Base-by-base conservation (phyloP, 2,113 vertebrate species). In the Apus apus region DNA sequence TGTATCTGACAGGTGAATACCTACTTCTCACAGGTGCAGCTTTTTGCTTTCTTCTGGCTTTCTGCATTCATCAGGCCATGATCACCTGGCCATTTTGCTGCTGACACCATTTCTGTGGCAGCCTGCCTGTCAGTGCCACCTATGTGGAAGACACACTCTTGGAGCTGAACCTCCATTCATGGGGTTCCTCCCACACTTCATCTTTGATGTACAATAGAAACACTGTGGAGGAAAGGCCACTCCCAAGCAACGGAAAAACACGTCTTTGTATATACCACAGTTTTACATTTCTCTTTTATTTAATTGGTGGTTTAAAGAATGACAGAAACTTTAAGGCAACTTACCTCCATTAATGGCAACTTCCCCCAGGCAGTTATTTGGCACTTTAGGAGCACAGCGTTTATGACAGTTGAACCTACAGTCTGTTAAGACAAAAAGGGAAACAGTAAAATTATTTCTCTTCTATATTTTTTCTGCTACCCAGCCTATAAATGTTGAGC, bases 341-440 rank as follows among this genome's bases (percentile, higher is more conserved):
- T 96, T 97, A 98, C 99, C 99, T 98, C 99, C 99, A 54, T 99
- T 99, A 94, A 98, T 98, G 88, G 98, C 98, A 89, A 99, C 99
- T 97, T 99, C 99, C 38, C 99, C 99, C 62, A 99, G 98, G 89
- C 99, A 99, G 98, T 99, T 99, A 98, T 99, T 99, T 79, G 99
- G 99, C 89, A 99, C 99, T 98, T 99, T 99, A 7, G 99, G 97
- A 72, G 99, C 98, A 97, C 99, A 99, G 77, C 99, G 98, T 96
- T 99, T 99, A 87, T 99, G 99, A 94, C 99, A 99, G 94, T 99
- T 99, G 96, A 99, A 99, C 93, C 98, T 99, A 97, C 99, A 99
- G 95, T 99, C 99, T 99, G 96, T 73, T 91, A 79, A 67, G 20
- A 73, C 83, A 93, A 96, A 77, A 96, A 95, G 15, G 26, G 53